Evolutionary conservation across 2,797 vertebrate genomes (phyloP), one percentile per base, ranked within the genome.

Genomic region (Sitta carolinensis): DNA sequence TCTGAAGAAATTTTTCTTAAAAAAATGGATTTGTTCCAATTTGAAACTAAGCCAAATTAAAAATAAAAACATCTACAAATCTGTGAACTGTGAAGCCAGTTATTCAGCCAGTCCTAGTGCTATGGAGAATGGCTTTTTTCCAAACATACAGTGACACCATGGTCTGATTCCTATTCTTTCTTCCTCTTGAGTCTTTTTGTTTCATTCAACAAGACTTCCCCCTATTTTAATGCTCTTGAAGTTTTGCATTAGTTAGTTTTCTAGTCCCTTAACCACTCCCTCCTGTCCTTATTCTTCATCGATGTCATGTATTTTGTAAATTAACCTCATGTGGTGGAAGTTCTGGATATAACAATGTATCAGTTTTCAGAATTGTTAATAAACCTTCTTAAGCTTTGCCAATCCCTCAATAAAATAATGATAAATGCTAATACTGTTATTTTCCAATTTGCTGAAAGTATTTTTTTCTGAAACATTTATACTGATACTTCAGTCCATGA

Each of bases 21-120:
- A 90, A 94, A 96, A 87, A 91, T 96, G 93, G 96, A 94, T 90
- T 87, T 92, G 42, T 80, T 96, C 94, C 96, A 94, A 91, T 66
- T 96, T 96, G 94, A 94, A 77, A 43, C 22, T 36, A 68, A 84
- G 91, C 94, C 95, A 96, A 95, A 95, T 80, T 64, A 58, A 84
- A 91, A 84, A 61, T 21, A 54, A 82, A 85, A 78, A 78, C 58
- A 55, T 59, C 43, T 26, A 74, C 9, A 85, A 92, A 92, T 87
- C 55, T 89, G 79, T 94, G 91, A 96, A 93, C 91, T 78, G 43
- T 64, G 81, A 93, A 94, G 66, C 66, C 58, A 62, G 43, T 11
- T 66, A 89, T 91, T 81, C 69, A 94, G 36, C 76, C 79, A 90
- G 66, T 76, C 32, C 18, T 68, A 16, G 21, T 52, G n/a, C 85